A percentile compares a stretch with the other conserved stretches of the same genome.
Evolutionary conservation across 2,888 invertebrate genomes (phyloP).

Genomic region (Calameuta idolon): DNA sequence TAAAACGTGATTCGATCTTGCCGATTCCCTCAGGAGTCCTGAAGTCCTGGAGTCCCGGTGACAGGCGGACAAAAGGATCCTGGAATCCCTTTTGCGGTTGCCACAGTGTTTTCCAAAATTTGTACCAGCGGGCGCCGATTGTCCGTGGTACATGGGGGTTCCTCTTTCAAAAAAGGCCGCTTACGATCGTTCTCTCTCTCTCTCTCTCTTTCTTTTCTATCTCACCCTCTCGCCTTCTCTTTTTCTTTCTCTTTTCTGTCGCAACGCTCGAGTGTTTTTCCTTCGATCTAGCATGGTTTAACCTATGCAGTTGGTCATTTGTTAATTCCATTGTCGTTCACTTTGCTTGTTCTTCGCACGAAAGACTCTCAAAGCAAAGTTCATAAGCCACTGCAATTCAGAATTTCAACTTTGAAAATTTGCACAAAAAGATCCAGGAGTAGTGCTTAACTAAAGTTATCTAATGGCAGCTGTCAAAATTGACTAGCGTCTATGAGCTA

Average conservation of each 20-base stretch:
- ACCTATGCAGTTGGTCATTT: slow-evolving; percentile 36
- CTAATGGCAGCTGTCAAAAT: not conserved
- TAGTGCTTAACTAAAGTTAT: not conserved
- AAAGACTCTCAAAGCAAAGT: slow-evolving; percentile 35
- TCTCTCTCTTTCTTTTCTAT: slow-evolving; percentile 2
- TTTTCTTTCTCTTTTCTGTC: not conserved
- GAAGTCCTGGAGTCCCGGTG: slow-evolving; percentile 42
- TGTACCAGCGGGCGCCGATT: slow-evolving; percentile 55
- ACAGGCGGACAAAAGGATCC: slow-evolving; percentile 57
- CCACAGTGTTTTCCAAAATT: slow-evolving; percentile 61
- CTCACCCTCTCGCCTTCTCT: slow-evolving; percentile 13
- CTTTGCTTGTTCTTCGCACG: slow-evolving; percentile 41
- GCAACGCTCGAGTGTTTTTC: slow-evolving; percentile 8
- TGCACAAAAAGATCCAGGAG: not conserved
- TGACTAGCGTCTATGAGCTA: not conserved
- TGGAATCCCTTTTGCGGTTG: slow-evolving; percentile 47
- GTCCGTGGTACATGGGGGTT: slow-evolving; percentile 46
- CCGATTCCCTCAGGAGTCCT: not conserved
- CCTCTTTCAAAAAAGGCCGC: slow-evolving; percentile 39
- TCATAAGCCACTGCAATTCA: not conserved
- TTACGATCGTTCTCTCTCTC: slow-evolving; percentile 26
- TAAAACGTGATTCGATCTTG: slow-evolving; percentile 25
- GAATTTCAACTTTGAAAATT: not conserved
- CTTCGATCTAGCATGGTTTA: not conserved
- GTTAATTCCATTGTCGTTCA: slow-evolving; percentile 53